Base-by-base conservation (phyloP, 1,140 invertebrate genomes). In the Eciton burchellii region DNA sequence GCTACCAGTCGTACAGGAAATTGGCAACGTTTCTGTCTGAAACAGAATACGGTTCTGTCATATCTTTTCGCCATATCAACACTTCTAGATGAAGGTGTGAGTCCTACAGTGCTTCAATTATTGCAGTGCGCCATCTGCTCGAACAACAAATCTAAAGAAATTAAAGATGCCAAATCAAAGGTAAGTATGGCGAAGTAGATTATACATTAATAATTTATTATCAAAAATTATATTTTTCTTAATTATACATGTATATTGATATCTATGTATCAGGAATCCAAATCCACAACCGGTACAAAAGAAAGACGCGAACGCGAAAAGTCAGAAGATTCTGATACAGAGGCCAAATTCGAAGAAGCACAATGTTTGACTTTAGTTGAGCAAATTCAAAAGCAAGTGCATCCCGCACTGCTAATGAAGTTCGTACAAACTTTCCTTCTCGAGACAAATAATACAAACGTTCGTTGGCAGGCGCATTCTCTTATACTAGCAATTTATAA, bases 381-480 rank as follows among this genome's bases (percentile, higher is more conserved):
- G 81, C 96, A 97, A 88, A 95, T 97, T 62, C 97, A 96, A 86
- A 95, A 95, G 82, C 95, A 96, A 91, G 95, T 98, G 24, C 95
- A 96, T 26, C 94, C 95, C 76, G 94, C 95, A 19, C 91, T 97
- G 9, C 92, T 98, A 11, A 95, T 95, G 2, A 95, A 97, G 89
- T 99, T 99, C 89, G 96, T 99, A 16, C 96, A 97, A 83, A 97
- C 97, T 0, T 99, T 99, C 94, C 94, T 99, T 14, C 93, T 99
- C 57, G 98, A 99, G 93, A 99, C 98, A 0, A 99, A 99, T 92
- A 97, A 97, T 6, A 98, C 97, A 0, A 96, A 97, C 68, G 97
- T 99, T 4, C 96, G 99, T 81, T 99, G 98, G 98, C 98, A 99
- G 94, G 98, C 98, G 0, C 99, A 99, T 93, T 96, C 97, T 0